These are phyloP conservation scores for Mantis religiosa DNA, from an alignment of 2,888 invertebrate genomes.

Conservation along the genomic window DNA sequence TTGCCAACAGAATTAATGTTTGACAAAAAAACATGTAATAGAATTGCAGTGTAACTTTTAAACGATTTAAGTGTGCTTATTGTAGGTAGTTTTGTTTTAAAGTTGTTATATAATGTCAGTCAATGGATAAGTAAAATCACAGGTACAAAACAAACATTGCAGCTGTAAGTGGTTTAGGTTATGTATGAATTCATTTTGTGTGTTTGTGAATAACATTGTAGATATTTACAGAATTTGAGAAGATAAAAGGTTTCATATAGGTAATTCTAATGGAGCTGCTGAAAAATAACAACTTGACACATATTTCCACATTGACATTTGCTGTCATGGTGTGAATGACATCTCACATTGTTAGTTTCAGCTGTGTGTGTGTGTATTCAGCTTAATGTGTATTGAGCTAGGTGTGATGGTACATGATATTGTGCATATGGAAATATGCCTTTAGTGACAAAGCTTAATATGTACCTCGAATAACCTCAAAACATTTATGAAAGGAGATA, in stretches of 20 bases:
- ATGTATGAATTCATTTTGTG: not conserved
- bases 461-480: too few species aligned
- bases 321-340: too few species aligned
- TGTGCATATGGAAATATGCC: too few species aligned
- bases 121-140: too few species aligned
- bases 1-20: not conserved
- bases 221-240: not conserved
- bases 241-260: not conserved
- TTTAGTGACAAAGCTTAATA: too few species aligned
- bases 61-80: not conserved
- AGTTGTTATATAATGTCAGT: not conserved
- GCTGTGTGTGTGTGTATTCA: too few species aligned
- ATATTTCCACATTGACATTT: too few species aligned
- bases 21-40: not conserved
- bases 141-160: not conserved
- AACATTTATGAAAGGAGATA: too few species aligned
- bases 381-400: too few species aligned
- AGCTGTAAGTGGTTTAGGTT: not conserved
- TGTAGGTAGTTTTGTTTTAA: not conserved
- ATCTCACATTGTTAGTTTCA: too few species aligned
- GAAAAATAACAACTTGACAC: too few species aligned
- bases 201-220: not conserved
- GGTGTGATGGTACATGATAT: too few species aligned
- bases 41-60: not conserved
- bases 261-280: not conserved